Evolutionary conservation across 2,113 vertebrate species (phyloP).

Genomic region (Garra rufa): DNA sequence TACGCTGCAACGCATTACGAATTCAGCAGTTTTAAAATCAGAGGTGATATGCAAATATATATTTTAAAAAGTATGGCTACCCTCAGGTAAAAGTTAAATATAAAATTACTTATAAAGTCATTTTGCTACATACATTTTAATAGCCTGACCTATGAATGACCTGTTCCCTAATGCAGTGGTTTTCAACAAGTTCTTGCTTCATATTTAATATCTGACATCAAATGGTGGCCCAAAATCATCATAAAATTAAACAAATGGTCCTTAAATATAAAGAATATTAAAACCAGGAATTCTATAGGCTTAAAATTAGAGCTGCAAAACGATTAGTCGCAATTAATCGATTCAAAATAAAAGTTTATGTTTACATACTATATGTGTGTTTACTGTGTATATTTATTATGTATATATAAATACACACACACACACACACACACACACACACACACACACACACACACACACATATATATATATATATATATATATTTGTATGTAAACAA

Average conservation of each 20-base stretch:
- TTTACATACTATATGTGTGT: no score
- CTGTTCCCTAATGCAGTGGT: constrained; percentile 27
- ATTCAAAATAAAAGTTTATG: no score
- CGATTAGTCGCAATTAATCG: no score
- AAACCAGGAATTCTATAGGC: background rate
- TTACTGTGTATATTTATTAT: no score
- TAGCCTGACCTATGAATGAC: background rate
- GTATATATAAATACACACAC: no score
- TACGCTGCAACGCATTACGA: constrained; percentile 2
- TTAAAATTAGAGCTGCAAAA: no score
- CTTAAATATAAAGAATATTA: background rate
- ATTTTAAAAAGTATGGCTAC: background rate
- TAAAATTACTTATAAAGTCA: background rate
- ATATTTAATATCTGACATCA: background rate
- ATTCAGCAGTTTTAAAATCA: background rate
- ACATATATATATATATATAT: no score
- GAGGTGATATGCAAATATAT: background rate
- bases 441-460: no score
- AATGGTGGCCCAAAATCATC: background rate
- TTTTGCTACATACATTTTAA: background rate
- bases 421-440: no score
- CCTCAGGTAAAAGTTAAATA: background rate
- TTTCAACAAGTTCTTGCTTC: background rate
- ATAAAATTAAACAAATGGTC: background rate
- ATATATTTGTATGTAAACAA: no score